These are phyloP conservation scores for Rhopalosiphum padi DNA, from an alignment of 1,140 invertebrate species.

Conservation along the genomic window DNA sequence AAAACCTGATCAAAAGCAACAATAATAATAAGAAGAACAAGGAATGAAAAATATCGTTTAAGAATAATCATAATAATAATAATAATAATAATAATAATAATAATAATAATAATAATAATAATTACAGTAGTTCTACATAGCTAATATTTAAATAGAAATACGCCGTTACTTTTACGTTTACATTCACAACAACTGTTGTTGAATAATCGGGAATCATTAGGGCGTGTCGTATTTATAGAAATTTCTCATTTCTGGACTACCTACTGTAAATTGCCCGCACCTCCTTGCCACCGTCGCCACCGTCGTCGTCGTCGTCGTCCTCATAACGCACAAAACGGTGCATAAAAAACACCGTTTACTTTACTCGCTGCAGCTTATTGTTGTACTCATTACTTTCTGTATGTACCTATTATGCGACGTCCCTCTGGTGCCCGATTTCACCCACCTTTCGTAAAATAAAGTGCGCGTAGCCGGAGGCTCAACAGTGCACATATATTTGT, in stretches of 20 bases:
- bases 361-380: background rate
- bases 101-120: background rate
- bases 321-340: background rate
- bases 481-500: background rate
- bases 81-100: too few relatives aligned
- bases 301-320: too few relatives aligned
- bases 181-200: background rate
- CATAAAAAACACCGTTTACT: background rate
- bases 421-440: slow-evolving; percentile 6
- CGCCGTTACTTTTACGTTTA: background rate
- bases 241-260: background rate
- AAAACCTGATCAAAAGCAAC: background rate
- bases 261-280: background rate
- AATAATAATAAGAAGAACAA: background rate
- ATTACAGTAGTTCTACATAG: slow-evolving; percentile 4
- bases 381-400: slow-evolving; percentile 17
- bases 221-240: background rate
- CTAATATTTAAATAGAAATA: background rate
- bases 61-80: background rate
- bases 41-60: background rate
- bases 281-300: too few relatives aligned
- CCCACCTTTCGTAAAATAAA: background rate
- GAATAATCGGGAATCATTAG: background rate
- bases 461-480: too few relatives aligned
- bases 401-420: background rate